A percentile compares a stretch with the other conserved stretches of the same genome.
Evolutionary conservation across 1,140 invertebrate genomes (phyloP).

Genomic region (Ips nitidus): DNA sequence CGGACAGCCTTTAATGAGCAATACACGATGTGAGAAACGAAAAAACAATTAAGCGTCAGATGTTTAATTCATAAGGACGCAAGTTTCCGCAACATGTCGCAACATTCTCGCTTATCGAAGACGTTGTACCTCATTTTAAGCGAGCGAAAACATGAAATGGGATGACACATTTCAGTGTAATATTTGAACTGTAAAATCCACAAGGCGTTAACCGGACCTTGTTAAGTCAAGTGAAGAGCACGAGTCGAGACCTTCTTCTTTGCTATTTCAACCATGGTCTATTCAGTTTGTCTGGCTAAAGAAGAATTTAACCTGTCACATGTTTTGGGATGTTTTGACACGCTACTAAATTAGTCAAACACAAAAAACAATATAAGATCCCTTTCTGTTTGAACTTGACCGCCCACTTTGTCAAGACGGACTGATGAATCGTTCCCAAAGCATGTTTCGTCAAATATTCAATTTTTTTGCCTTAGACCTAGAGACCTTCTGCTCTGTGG

Average conservation of each 20-base stretch:
- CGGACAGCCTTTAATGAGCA: too few relatives aligned
- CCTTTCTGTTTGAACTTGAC: conserved; percentile 2
- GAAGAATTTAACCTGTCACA: too few relatives aligned
- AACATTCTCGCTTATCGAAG: neutral
- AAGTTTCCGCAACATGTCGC: neutral
- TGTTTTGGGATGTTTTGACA: too few relatives aligned
- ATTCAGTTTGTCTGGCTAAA: too few relatives aligned
- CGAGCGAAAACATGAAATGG: conserved; percentile 11
- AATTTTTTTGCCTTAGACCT: conserved; percentile 13
- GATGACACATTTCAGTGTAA: conserved; percentile 9
- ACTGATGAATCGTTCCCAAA: conserved; percentile 15
- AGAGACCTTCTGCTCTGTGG: conserved; percentile 17
- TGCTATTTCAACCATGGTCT: neutral
- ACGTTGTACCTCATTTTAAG: neutral
- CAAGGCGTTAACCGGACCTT: conserved; percentile 8
- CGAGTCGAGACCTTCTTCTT: neutral
- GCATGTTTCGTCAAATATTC: neutral
- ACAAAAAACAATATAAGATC: too few relatives aligned
- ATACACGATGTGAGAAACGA: too few relatives aligned
- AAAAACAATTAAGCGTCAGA: too few relatives aligned
- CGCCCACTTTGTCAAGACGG: conserved; percentile 20
- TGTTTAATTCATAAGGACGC: conserved; percentile 4
- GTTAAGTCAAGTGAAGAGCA: conserved; percentile 2
- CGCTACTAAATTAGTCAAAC: too few relatives aligned
- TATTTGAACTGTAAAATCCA: conserved; percentile 9